phyloP scores from a whole-genome alignment of 2,797 vertebrate genomes.

The Balearica regulorum region DNA sequence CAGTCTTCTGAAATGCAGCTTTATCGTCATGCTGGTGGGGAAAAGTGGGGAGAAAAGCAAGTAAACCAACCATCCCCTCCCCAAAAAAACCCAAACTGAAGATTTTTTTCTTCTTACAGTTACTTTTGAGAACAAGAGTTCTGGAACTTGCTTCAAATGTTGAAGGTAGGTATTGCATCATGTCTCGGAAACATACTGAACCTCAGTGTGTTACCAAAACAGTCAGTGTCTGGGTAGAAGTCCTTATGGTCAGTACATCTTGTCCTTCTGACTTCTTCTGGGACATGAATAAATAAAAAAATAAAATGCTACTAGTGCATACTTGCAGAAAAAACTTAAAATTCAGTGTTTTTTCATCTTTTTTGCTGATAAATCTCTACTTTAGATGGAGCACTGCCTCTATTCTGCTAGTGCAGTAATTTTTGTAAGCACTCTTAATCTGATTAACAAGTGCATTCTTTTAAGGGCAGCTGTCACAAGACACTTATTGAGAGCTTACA shows the following conservation, averaged over 20 bases:
- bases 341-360: background rate
- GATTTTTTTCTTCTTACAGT: background rate
- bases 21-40: background rate
- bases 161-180: background rate
- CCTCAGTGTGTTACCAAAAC: background rate
- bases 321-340: background rate
- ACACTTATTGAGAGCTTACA: background rate
- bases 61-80: background rate
- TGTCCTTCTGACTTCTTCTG: background rate
- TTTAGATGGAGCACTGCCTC: background rate
- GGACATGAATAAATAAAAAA: background rate
- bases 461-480: background rate
- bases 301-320: background rate
- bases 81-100: background rate
- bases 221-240: background rate
- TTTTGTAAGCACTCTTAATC: background rate
- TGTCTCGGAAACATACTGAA: background rate
- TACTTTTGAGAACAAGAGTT: background rate
- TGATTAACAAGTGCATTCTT: background rate
- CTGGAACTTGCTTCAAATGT: background rate
- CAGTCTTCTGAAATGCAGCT: background rate
- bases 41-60: background rate
- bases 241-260: background rate
- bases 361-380: background rate
- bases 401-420: background rate